Evolutionary conservation across 1,140 invertebrate genomes (phyloP).

Genomic region (Galleria mellonella): DNA sequence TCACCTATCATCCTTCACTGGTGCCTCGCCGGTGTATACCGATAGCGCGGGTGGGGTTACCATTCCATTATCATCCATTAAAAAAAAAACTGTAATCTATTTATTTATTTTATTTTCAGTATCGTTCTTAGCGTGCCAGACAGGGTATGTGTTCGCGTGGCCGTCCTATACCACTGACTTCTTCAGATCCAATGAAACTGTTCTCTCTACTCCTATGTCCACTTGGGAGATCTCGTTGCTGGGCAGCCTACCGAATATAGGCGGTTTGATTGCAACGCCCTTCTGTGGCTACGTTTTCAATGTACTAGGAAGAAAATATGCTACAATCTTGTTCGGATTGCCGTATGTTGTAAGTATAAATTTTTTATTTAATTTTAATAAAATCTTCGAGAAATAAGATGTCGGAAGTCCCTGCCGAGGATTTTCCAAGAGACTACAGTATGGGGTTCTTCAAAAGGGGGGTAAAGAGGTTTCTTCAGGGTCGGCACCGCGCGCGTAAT

Average conservation of each 20-base stretch:
- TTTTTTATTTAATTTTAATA: no score
- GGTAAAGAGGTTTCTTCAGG: no score
- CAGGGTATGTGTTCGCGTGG: conserved; percentile 37
- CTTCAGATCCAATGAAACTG: conserved; percentile 28
- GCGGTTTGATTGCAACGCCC: conserved; percentile 30
- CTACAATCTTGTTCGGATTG: conserved; percentile 31
- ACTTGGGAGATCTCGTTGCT: conserved; percentile 42
- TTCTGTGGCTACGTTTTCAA: conserved; percentile 37
- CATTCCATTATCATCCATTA: no score
- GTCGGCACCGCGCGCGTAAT: no score
- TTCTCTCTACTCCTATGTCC: conserved; percentile 32
- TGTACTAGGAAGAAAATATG: conserved; percentile 39
- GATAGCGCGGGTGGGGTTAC: no score
- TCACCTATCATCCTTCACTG: no score
- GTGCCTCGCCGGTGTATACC: no score
- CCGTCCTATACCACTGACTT: conserved; percentile 37
- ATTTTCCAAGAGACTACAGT: no score
- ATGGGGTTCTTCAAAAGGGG: no score
- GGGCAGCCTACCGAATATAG: conserved; percentile 39
- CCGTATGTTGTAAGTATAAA: conserved; percentile 37
- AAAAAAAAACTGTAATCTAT: background rate
- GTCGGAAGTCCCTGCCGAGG: no score
- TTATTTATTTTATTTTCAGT: conserved; percentile 14
- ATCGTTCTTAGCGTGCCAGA: conserved; percentile 16
- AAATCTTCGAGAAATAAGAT: no score